Base-by-base conservation (phyloP, 2,888 invertebrate species). In the Caenorhabditis sp. region DNA sequence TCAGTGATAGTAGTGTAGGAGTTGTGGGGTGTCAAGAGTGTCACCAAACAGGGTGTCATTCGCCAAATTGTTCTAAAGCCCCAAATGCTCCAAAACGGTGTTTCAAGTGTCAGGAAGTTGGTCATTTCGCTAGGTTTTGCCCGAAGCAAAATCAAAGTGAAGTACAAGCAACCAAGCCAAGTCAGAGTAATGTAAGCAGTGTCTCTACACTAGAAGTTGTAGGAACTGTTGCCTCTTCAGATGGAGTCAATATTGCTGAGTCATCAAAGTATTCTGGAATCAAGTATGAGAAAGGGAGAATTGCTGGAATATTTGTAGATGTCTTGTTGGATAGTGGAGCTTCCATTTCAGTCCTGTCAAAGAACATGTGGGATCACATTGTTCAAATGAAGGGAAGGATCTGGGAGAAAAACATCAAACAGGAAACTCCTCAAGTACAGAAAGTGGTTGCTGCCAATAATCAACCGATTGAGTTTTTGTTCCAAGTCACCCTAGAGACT, bases 251-350 rank as follows among this genome's bases (percentile, higher is more conserved):
- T 19, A 10, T 1, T 35, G 19, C 22, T 2, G 58, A 58, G 2
- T 12, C 31, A 24, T 28, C 2, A 16, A 26, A 54, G 14, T 8
- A 3, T 24, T 35, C 59, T 16, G 0, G 1, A 3, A n/a, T 44
- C 8, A 1, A 14, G 5, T 14, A 41, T 1, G n/a, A 63, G n/a
- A 26, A 28, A 47, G 44, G 63, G 5, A 44, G 26, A 26, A 63
- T 63, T 14, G 63, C 41, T 6, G 22, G 24, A 2, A 28, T 24
- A 7, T 6, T 16, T 1, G 44, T 63, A 2, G n/a, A 44, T 0
- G 1, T 63, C 0, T 6, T 63, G 26, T n/a, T 63, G 0, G 63
- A 63, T 63, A 63, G 63, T 47, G 63, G 63, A n/a, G 63, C 63
- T 7, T 26, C 26, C 12, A 63, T 63, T 24, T 44, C 26, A 0